Evolutionary conservation across 2,888 invertebrate species (phyloP), one percentile per base, ranked within the genome.

Genomic region (Helleia helle): DNA sequence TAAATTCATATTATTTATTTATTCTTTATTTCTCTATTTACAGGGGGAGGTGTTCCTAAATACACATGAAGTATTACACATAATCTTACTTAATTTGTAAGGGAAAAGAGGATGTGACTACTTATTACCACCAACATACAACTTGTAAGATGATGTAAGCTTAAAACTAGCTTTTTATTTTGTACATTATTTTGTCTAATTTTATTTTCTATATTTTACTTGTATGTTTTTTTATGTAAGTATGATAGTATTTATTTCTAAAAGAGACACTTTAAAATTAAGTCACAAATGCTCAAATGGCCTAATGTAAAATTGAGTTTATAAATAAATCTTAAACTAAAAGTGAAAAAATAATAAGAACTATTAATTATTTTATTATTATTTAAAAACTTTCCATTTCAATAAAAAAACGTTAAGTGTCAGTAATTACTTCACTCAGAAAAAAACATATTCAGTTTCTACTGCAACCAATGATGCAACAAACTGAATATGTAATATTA

Each of bases 1-100:
- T 38, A 27, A 22, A 15, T 24, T 37, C 6, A 37, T n/a, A 38
- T 43, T 38, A 40, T 39, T 24, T 41, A 36, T 41, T 37, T 43
- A 36, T 46, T 55, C 56, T 65, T 40, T 54, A 48, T 47, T 70
- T 62, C 71, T 59, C 77, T 75, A 66, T 77, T 84, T 83, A 47
- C 84, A 84, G 84, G 83, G 66, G 71, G 70, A 80, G 76, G 83
- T 80, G 72, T 81, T 73, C 84, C 84, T 73, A 83, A 84, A 79
- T 84, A 84, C 71, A 83, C 83, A 67, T 84, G 83, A 83, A 79
- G 80, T 81, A 62, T 71, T 69, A 62, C 72, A 60, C 59, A 68
- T 81, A 81, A 73, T 73, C 68, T 80, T 69, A 61, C 59, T 59
- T 74, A 65, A 71, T 69, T 71, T 71, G 59, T 83, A 83, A 80